These are phyloP conservation scores for Argynnis bischoffii DNA, from an alignment of 2,888 invertebrate genomes.

Conservation along the genomic window DNA sequence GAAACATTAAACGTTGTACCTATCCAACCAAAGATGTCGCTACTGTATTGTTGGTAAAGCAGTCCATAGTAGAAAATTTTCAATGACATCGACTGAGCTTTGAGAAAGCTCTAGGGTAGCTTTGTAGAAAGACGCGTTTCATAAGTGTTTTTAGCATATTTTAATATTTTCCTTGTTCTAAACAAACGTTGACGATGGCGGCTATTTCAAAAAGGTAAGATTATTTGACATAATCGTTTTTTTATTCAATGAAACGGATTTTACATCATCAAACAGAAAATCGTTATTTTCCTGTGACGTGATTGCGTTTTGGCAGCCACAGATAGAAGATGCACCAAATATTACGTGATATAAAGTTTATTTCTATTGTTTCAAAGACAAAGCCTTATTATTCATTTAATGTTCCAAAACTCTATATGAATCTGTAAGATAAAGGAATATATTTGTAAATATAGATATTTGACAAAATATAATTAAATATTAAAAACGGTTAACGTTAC, in stretches of 20 bases:
- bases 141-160: slow-evolving; percentile 34
- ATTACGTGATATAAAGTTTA: slow-evolving; percentile 14
- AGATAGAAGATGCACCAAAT: slow-evolving; percentile 32
- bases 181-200: slow-evolving; percentile 23
- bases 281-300: slow-evolving; percentile 40
- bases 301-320: slow-evolving; percentile 33
- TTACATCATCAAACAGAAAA: slow-evolving; percentile 29
- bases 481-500: no score
- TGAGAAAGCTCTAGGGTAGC: slow-evolving; percentile 50
- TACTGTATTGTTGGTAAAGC: slow-evolving; percentile 47
- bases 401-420: not conserved
- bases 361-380: not conserved
- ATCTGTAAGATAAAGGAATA: not conserved
- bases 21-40: slow-evolving; percentile 62
- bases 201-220: slow-evolving; percentile 36
- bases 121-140: slow-evolving; percentile 43
- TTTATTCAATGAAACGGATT: slow-evolving; percentile 7
- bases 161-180: slow-evolving; percentile 30
- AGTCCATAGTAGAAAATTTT: slow-evolving; percentile 41
- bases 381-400: not conserved
- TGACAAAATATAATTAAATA: no score
- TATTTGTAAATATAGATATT: not conserved
- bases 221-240: slow-evolving; percentile 3
- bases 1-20: slow-evolving; percentile 31
- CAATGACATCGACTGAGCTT: slow-evolving; percentile 44